Conservation (phyloP, 2,888 invertebrate genomes). For the Odontocerum albicorne region DNA sequence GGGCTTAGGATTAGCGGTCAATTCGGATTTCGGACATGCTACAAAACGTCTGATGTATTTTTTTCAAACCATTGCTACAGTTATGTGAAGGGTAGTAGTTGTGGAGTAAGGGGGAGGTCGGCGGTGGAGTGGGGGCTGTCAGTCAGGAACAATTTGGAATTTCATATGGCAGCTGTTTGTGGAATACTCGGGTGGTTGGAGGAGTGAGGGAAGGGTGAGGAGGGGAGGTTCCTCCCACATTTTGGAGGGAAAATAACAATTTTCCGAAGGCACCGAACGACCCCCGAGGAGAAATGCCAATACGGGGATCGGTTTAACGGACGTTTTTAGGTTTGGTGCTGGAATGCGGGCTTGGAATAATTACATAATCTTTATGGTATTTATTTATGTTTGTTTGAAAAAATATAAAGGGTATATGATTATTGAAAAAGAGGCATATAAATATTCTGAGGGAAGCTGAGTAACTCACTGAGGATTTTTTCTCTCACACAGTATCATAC, state of each 20-base stretch:
- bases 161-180: slow-evolving; percentile 42
- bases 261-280: slow-evolving; percentile 28
- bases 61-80: not conserved
- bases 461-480: too few relatives aligned
- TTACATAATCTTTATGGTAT: too few relatives aligned
- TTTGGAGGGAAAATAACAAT: slow-evolving; percentile 32
- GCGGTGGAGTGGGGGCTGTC: slow-evolving; percentile 45
- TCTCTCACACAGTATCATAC: too few relatives aligned
- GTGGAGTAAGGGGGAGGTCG: slow-evolving; percentile 1
- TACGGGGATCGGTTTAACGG: slow-evolving; percentile 2
- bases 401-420: too few relatives aligned
- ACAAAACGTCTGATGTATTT: slow-evolving; percentile 1
- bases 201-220: slow-evolving; percentile 12
- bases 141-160: slow-evolving; percentile 63
- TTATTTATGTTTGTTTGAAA: too few relatives aligned
- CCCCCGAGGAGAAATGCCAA: slow-evolving; percentile 11
- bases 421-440: too few relatives aligned
- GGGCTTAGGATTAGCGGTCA: not conserved
- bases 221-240: slow-evolving; percentile 13
- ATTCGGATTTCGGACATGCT: not conserved
- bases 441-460: too few relatives aligned
- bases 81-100: not conserved
- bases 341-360: too few relatives aligned
- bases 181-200: slow-evolving; percentile 3
- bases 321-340: too few relatives aligned